Base-by-base conservation (phyloP, 2,113 vertebrate species). In the Hyperoodon ampullatus region DNA sequence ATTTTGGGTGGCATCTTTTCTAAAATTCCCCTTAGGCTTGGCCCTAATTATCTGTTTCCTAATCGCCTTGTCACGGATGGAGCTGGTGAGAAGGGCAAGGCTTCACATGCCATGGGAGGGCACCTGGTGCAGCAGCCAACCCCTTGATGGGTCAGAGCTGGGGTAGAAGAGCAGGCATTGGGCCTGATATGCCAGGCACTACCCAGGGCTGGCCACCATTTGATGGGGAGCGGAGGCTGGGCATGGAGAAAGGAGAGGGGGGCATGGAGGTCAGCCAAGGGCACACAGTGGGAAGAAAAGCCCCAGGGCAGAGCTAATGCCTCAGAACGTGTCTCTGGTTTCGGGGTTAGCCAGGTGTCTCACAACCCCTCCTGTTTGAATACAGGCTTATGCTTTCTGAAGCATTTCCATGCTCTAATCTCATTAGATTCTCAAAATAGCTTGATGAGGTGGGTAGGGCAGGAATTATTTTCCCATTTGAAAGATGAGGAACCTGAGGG, bases 381-480 rank as follows among this genome's bases (percentile, higher is more conserved):
- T 9, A 90, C 16, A 95, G 44, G 58, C 35, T 47, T 89, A 42
- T n/a, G 30, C 53, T 68, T 96, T 95, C 72, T 55, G 66, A 95
- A 91, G 68, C 88, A 82, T 26, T 44, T 90, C 72, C 74, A 53
- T 55, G 68, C 78, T 91, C 33, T 96, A 95, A 97, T 93, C 70
- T 90, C 86, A 96, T 97, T 94, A 97, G 88, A 39, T 28, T 93
- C 65, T 93, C 83, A 60, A 21, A 70, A 55, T 3, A 90, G n/a
- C 81, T 28, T 70, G 60, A 78, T 80, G 94, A 80, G 15, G 42
- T 30, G 16, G 68, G 88, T 30, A 94, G 94, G 85, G 90, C 77
- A 75, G 88, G 58, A 66, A 50, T 60, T 77, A 35, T 6, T 65
- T 83, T 85, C 71, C 71, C 77, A 96, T 80, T 21, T 35, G 90